phyloP scores from a whole-genome alignment of 1,140 invertebrate species.

The Micrasema minimum region DNA sequence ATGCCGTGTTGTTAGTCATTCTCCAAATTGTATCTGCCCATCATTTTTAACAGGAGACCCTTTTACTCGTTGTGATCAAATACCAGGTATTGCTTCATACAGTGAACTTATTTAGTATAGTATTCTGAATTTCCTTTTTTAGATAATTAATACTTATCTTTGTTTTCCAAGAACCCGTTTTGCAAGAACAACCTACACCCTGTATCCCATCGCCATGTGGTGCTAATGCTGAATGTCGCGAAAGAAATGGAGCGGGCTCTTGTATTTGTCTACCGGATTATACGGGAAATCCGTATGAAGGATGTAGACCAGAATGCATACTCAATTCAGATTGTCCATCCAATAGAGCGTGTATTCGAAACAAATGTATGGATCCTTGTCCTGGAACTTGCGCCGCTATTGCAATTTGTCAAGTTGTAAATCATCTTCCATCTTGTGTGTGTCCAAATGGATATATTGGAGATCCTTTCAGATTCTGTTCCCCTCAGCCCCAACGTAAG shows the following conservation, averaged over 20 bases:
- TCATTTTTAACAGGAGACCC: constrained; percentile 73
- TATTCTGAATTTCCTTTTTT: constrained; percentile 14
- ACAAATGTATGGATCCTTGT: constrained; percentile 81
- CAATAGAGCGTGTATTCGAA: constrained; percentile 78
- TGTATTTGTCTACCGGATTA: constrained; percentile 75
- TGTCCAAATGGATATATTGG: constrained; percentile 75
- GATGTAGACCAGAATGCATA: constrained; percentile 85
- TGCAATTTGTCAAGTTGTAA: constrained; percentile 81
- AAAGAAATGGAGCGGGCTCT: constrained; percentile 68
- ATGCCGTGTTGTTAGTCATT: constrained; percentile 75
- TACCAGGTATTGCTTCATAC: constrained; percentile 60
- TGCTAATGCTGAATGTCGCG: constrained; percentile 68
- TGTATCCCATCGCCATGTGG: constrained; percentile 76
- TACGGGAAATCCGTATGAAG: constrained; percentile 73
- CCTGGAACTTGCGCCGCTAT: constrained; percentile 79
- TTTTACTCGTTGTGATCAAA: constrained; percentile 62
- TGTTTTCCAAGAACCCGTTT: constrained; percentile 49
- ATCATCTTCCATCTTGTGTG: constrained; percentile 80
- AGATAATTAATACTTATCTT: constrained; percentile 29
- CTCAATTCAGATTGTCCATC: constrained; percentile 84
- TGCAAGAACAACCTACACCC: constrained; percentile 63
- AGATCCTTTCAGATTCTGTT: constrained; percentile 81
- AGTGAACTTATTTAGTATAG: constrained; percentile 48
- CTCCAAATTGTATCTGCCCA: constrained; percentile 74
- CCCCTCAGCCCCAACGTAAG: constrained; percentile 72